A percentile compares a stretch with the other conserved stretches of the same genome.
Evolutionary conservation across 2,113 vertebrate species (phyloP).

Genomic region (Paracanthobrama guichenoti): DNA sequence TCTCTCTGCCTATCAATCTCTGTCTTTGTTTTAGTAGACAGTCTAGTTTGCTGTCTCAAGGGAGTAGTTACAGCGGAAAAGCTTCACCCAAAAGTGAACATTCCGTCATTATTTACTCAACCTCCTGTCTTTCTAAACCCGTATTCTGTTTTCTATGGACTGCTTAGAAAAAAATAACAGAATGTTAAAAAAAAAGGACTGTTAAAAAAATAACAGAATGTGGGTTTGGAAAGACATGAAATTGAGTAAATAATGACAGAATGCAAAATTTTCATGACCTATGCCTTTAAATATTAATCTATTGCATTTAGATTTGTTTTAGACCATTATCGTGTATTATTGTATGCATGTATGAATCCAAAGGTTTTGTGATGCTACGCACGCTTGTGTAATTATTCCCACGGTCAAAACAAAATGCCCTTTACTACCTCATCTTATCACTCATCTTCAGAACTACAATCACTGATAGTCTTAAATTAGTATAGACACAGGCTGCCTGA

Average conservation of each 20-base stretch:
- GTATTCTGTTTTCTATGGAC: neutral
- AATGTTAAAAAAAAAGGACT: too few relatives aligned
- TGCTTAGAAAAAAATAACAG: too few relatives aligned
- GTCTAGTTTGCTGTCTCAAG: conserved; percentile 28
- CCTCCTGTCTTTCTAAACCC: neutral
- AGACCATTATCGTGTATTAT: too few relatives aligned
- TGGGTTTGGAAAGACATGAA: neutral
- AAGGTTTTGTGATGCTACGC: neutral
- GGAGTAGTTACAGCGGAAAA: conserved; percentile 2
- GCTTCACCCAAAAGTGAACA: neutral
- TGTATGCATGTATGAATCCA: too few relatives aligned
- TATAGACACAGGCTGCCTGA: neutral
- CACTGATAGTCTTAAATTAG: neutral
- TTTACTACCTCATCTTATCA: neutral
- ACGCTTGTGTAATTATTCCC: neutral
- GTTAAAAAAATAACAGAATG: neutral
- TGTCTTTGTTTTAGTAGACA: neutral
- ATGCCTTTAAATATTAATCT: too few relatives aligned
- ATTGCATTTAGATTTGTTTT: neutral
- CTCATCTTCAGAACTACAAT: neutral
- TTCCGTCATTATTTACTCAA: neutral
- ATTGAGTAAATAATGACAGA: too few relatives aligned
- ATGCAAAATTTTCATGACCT: too few relatives aligned
- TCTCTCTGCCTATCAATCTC: neutral
- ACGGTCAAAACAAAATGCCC: neutral